These are phyloP conservation scores for Apaloderma vittatum DNA, from an alignment of 2,113 vertebrate genomes.

Conservation along the genomic window DNA sequence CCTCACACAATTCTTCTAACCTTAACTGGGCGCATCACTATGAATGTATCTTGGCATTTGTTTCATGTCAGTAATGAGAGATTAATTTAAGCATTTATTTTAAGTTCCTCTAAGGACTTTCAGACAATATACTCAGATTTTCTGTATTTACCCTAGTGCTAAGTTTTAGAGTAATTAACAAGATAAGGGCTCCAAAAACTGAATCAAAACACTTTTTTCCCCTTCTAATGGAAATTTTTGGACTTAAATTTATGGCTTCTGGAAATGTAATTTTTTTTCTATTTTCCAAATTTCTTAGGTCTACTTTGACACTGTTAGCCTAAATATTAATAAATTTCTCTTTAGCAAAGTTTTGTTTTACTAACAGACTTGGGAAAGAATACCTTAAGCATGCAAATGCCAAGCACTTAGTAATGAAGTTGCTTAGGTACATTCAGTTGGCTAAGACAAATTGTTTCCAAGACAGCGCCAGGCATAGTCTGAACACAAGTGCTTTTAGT, in stretches of 20 bases:
- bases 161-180: background rate
- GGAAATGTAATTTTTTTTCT: background rate
- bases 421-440: background rate
- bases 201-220: background rate
- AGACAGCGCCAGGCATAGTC: background rate
- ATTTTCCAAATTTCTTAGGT: background rate
- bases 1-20: constrained; percentile 63
- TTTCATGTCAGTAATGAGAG: constrained; percentile 21
- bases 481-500: background rate
- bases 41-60: constrained; percentile 33
- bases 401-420: background rate
- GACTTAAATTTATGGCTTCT: background rate
- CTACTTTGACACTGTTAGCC: background rate
- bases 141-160: background rate
- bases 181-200: background rate
- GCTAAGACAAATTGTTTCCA: background rate
- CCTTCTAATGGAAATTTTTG: background rate
- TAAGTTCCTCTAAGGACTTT: constrained; percentile 20
- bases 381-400: background rate
- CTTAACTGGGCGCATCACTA: constrained; percentile 6
- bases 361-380: background rate
- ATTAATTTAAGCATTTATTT: constrained; percentile 39
- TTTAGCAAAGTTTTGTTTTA: background rate
- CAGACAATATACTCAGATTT: background rate
- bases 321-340: background rate